Base-by-base conservation (phyloP, 1,140 invertebrate genomes). In the Drosophila virilis region DNA sequence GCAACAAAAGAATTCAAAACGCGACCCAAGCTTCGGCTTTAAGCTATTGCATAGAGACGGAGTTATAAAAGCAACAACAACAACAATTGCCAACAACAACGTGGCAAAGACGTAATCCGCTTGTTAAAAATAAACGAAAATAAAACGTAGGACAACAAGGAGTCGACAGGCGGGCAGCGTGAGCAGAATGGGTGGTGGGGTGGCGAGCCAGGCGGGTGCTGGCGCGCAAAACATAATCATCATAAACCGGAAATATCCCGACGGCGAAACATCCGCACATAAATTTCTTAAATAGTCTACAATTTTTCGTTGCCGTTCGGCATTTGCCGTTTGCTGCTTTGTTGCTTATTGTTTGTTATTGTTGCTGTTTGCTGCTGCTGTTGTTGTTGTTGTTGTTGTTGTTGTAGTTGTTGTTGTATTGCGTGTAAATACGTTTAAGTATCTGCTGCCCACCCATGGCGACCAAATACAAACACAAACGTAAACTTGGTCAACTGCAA, bases 201-300 rank as follows among this genome's bases (percentile, higher is more conserved):
- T 28, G 15, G 12, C 10, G 6, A n/a, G 35, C 33, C 33, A 64
- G 60, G 42, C 12, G 57, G 55, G 40, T 59, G 80, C 59, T 50
- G 59, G 77, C 77, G 73, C 72, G 75, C 65, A 89, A 67, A 89
- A 89, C 84, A 91, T 91, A 91, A 91, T 91, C 88, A 91, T 91
- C 88, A 91, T 91, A 91, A 91, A 91, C 88, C 88, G 88, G 88
- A 91, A 91, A 88, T 91, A 88, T 89, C 78, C 88, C 89, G 89
- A 91, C 83, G 84, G 88, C 83, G 90, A 91, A 91, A 91, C 83
- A 91, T 91, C 88, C 88, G 88, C 80, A 80, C 80, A 91, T 91
- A 91, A 91, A 91, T 91, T 91, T 91, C 86, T 88, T 88, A 91
- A 91, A 90, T 85, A 89, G 80, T 90, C 85, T 90, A 89, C 84